Percentiles rank a stretch among this genome's conserved stretches.
Evolutionary conservation across 1,140 invertebrate genomes (phyloP).

Genomic region (Helicoverpa armigera): DNA sequence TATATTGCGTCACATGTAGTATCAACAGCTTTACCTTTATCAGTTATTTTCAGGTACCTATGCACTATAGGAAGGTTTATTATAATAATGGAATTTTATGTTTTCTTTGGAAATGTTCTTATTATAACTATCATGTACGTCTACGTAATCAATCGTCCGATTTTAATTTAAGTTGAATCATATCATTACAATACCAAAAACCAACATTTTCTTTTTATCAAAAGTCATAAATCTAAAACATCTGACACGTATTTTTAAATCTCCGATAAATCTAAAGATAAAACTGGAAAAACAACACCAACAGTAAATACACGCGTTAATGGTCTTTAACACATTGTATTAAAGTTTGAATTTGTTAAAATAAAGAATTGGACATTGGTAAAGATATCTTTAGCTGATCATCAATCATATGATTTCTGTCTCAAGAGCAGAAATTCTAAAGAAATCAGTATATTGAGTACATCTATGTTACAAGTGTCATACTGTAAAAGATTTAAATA

Average conservation of each 20-base stretch:
- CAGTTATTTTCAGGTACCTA: too few species aligned
- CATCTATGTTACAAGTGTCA: conserved; percentile 17
- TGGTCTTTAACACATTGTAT: not conserved
- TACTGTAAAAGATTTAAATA: not conserved
- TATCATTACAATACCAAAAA: not conserved
- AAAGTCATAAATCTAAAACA: conserved; percentile 21
- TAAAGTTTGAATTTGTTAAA: conserved; percentile 1
- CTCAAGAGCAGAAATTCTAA: not conserved
- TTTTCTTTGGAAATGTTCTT: too few species aligned
- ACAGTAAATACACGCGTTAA: not conserved
- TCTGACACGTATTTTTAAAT: conserved; percentile 17
- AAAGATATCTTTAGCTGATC: not conserved
- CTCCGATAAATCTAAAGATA: conserved; percentile 5
- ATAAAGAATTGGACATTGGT: not conserved
- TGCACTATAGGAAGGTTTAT: too few species aligned
- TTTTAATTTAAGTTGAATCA: not conserved
- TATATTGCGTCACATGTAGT: too few species aligned
- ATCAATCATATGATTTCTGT: conserved; percentile 26
- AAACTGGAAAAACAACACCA: not conserved
- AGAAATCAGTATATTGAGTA: not conserved
- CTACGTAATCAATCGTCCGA: too few species aligned
- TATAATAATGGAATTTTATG: too few species aligned
- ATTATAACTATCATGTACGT: too few species aligned
- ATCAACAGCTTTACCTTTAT: too few species aligned
- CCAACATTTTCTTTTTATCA: not conserved